Evolutionary conservation across 2,113 vertebrate species (phyloP), one percentile per base, ranked within the genome.

Genomic region (Guaruba guarouba): DNA sequence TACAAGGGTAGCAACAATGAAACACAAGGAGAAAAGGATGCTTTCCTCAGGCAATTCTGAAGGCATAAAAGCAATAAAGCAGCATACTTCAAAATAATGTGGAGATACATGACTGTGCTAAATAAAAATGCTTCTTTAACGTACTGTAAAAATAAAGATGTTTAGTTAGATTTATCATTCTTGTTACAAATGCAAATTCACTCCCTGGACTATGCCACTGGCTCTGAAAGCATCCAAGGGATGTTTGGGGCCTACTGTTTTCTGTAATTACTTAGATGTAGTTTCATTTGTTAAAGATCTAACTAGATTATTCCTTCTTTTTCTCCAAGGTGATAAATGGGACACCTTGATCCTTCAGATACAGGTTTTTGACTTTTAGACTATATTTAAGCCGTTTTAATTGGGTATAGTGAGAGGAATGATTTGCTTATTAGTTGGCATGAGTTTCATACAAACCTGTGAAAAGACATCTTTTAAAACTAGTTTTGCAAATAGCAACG

Each of bases 81-180:
- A 97, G 89, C 90, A 94, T 91, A 85, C 93, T 97, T 98, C 93
- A 96, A 96, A 97, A 95, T 97, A 97, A 97, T 94, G 95, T 90
- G 91, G 97, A 98, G 98, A 97, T 97, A 95, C 97, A 98, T 95
- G 93, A 95, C 86, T 94, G 75, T 52, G 91, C 94, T 97, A 97
- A 96, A 97, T 97, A 97, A 97, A 97, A 98, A 96, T 95, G 92
- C 86, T 97, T 96, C 94, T 96, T 97, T 97, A 97, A 97, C 70
- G 17, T 95, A 94, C 83, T 96, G 55, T 94, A 97, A 97, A 97
- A 93, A 96, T 92, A 96, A 97, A 97, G 92, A 94, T 94, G 94
- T 93, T 97, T 96, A 87, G 88, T 77, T 93, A 96, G 93, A 97
- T 97, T 97, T 97, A 98, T 97, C 97, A 96, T 80, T 96, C 90